phyloP scores from a whole-genome alignment of 2,113 vertebrate genomes.

The Puffinus mauretanicus region DNA sequence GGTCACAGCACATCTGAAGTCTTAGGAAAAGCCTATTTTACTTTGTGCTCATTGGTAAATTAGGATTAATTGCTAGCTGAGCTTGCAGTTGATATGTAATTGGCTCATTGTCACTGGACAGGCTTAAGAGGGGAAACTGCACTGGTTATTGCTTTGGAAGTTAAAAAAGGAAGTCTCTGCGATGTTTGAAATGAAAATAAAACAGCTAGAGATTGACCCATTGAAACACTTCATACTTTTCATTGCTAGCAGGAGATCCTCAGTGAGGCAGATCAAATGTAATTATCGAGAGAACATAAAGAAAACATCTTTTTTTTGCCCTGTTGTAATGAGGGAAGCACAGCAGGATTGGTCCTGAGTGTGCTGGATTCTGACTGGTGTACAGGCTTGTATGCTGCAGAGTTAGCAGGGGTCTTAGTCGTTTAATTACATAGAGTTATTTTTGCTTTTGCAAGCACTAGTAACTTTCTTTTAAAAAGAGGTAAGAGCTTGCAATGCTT shows the following conservation, averaged over 20 bases:
- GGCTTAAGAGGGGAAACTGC: neutral
- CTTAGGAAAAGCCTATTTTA: neutral
- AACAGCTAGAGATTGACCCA: slow-evolving; percentile 39
- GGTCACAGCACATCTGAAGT: neutral
- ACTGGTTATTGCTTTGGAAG: slow-evolving; percentile 29
- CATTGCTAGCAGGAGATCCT: slow-evolving; percentile 36
- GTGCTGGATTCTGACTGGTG: neutral
- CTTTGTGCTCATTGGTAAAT: neutral
- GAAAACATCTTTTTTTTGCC: slow-evolving; percentile 20
- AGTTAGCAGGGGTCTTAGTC: neutral
- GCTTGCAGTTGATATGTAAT: neutral
- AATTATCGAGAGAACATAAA: slow-evolving; percentile 39
- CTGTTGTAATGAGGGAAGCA: slow-evolving; percentile 40
- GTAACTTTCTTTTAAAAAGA: slow-evolving; percentile 1
- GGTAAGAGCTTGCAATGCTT: neutral
- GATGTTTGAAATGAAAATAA: slow-evolving; percentile 30
- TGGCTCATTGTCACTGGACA: neutral
- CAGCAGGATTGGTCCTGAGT: slow-evolving; percentile 16
- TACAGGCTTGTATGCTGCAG: neutral
- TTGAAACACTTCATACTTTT: slow-evolving; percentile 12
- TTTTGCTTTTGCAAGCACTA: slow-evolving; percentile 13
- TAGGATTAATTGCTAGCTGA: neutral
- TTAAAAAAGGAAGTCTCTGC: neutral
- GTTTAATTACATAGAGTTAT: neutral
- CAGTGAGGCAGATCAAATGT: slow-evolving; percentile 28